Evolutionary conservation across 2,113 vertebrate genomes (phyloP), one percentile per base, ranked within the genome.

Genomic region (Parus major): DNA sequence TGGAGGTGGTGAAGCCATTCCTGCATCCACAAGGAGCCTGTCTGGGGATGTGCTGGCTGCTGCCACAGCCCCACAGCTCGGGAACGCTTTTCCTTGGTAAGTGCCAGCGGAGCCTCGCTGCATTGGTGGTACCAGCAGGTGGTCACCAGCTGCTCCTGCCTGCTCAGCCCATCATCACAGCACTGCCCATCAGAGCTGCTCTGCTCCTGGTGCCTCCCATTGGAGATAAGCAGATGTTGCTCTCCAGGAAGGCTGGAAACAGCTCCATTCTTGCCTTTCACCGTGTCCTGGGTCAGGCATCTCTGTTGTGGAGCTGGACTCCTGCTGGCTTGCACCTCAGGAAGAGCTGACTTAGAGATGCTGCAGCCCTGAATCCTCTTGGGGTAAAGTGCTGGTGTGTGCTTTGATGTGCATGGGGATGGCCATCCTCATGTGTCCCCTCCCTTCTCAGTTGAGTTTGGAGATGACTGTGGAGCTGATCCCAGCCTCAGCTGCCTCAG

Each of bases 81-180:
- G 29, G 28, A 46, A 39, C 1, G 4, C 3, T 5, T 68, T 52
- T 35, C 84, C 77, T 70, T 2, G 0, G 78, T 15, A 5, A 10
- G 41, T 24, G 72, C 83, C 2, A 1, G 11, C 4, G 9, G 60
- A 87, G 55, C 77, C 86, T 86, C 3, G 2, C 64, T 71, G 65
- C 3, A 0, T 35, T 35, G 12, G 61, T n/a, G 9, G 41, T 36
- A 4, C 44, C 93, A 76, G 88, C 88, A 60, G 41, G 56, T 76
- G 63, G 76, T 29, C 77, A 78, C 31, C 94, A 93, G 92, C 94
- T 95, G 88, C 86, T 96, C 59, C 86, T 69, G 57, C 69, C 61
- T 49, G 91, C 83, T 86, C 76, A 20, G 20, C 70, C 29, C 10
- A 1, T 44, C 7, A 1, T 44, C 7, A 1, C 76, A 82, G 88